phyloP scores from a whole-genome alignment of 2,888 invertebrate species.

The Agrochola litura region DNA sequence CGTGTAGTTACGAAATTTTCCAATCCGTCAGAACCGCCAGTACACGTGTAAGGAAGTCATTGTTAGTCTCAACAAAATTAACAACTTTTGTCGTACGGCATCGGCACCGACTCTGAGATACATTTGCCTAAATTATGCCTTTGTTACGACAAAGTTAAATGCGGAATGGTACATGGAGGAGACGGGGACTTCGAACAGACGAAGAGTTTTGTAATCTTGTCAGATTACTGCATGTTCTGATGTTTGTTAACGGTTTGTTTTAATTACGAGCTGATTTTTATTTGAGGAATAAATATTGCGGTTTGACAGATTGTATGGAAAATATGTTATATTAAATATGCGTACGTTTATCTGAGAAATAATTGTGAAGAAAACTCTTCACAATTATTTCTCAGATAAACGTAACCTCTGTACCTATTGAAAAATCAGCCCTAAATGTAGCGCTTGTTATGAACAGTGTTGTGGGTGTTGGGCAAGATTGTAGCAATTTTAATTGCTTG shows the following conservation, averaged over 20 bases:
- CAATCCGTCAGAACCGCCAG: not conserved
- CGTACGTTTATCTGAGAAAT: no score
- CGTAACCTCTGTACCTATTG: no score
- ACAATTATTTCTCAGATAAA: no score
- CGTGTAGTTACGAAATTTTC: conserved; percentile 2
- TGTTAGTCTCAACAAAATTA: conserved; percentile 53
- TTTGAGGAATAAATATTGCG: not conserved
- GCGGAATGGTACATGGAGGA: not conserved
- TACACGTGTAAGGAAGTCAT: conserved; percentile 39
- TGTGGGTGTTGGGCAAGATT: not conserved
- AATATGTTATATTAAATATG: no score
- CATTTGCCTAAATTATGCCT: conserved; percentile 51
- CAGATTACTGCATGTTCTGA: conserved; percentile 1
- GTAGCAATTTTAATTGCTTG: not conserved
- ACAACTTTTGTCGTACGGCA: conserved; percentile 30
- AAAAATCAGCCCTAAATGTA: not conserved
- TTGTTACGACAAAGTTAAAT: conserved; percentile 36
- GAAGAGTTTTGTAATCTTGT: conserved; percentile 17
- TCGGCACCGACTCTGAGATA: conserved; percentile 11
- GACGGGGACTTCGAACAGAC: conserved; percentile 15
- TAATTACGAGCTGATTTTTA: not conserved
- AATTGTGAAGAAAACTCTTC: no score
- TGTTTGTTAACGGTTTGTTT: conserved; percentile 10
- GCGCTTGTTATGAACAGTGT: not conserved
- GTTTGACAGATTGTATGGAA: not conserved